A percentile compares a stretch with the other conserved stretches of the same genome.
phyloP scores from a whole-genome alignment of 2,797 vertebrate species.

The Muscicapa striata region DNA sequence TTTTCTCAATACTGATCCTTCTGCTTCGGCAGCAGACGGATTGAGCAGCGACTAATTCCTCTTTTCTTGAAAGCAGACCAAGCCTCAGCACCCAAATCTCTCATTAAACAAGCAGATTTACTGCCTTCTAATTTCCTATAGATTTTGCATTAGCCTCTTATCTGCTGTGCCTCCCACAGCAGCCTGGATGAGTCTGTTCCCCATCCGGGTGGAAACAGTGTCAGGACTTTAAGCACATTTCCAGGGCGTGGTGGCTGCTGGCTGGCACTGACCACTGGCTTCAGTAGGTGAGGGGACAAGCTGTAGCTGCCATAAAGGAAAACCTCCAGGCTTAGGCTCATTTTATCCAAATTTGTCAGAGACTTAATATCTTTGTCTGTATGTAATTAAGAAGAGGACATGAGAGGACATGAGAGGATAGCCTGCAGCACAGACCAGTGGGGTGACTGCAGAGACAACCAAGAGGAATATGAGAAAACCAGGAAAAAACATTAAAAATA shows the following conservation, averaged over 20 bases:
- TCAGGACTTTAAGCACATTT: not conserved
- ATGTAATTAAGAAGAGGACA: not conserved
- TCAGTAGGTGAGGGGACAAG: not conserved
- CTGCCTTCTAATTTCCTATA: not conserved
- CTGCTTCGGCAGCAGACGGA: not conserved
- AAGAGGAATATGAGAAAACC: not conserved
- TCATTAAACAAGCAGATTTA: slow-evolving; percentile 34
- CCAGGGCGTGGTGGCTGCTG: accelerated
- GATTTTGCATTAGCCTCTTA: slow-evolving; percentile 13
- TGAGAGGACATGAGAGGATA: not conserved
- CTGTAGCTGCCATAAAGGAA: not conserved
- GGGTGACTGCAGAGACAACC: not conserved
- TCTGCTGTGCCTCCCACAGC: not conserved
- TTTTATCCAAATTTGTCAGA: not conserved
- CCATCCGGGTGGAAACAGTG: not conserved
- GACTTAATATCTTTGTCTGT: not conserved
- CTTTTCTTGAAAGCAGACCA: not conserved
- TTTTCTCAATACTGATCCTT: not conserved
- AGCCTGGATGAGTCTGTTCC: not conserved
- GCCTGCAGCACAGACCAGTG: not conserved
- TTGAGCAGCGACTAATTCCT: not conserved
- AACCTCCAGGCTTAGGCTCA: not conserved
- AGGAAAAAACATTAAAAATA: not conserved
- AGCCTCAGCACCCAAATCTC: not conserved
- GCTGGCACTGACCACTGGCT: not conserved